These are phyloP conservation scores for Fratercula arctica DNA, from an alignment of 2,797 vertebrate genomes.

Conservation along the genomic window DNA sequence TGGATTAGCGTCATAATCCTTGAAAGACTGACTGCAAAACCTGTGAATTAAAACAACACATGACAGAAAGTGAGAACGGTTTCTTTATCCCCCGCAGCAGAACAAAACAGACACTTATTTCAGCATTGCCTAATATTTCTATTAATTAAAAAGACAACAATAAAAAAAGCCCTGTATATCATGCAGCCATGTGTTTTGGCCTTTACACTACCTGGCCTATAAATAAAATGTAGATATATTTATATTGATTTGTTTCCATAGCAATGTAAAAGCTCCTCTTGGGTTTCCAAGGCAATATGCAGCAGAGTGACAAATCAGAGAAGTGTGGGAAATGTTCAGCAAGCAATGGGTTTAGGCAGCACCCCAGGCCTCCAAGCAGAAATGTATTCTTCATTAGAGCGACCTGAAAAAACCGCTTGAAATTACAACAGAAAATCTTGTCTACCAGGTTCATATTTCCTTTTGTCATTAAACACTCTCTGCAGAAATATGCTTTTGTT, in stretches of 20 bases:
- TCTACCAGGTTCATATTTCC: background rate
- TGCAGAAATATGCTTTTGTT: background rate
- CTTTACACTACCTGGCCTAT: constrained; percentile 53
- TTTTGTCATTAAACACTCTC: background rate
- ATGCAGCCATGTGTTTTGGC: background rate
- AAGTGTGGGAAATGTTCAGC: constrained; percentile 28
- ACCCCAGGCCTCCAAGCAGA: background rate
- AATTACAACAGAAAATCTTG: background rate
- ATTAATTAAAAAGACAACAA: constrained; percentile 60
- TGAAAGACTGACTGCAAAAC: constrained; percentile 12
- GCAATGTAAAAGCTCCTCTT: constrained; percentile 54
- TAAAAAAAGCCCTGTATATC: background rate
- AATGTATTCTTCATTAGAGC: background rate
- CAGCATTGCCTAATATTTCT: constrained; percentile 32
- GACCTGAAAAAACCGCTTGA: background rate
- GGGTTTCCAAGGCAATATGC: constrained; percentile 70
- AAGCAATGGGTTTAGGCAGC: constrained; percentile 32
- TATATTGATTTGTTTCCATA: constrained; percentile 74
- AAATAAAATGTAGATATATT: constrained; percentile 69
- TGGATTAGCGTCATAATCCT: constrained; percentile 34
- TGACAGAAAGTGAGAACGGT: constrained; percentile 37
- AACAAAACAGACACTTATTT: constrained; percentile 21
- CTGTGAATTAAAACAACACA: constrained; percentile 40
- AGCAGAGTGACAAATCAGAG: constrained; percentile 53
- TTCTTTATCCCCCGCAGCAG: constrained; percentile 18